These are phyloP conservation scores for Oreochromis niloticus DNA, from an alignment of 2,113 vertebrate genomes.

Conservation along the genomic window DNA sequence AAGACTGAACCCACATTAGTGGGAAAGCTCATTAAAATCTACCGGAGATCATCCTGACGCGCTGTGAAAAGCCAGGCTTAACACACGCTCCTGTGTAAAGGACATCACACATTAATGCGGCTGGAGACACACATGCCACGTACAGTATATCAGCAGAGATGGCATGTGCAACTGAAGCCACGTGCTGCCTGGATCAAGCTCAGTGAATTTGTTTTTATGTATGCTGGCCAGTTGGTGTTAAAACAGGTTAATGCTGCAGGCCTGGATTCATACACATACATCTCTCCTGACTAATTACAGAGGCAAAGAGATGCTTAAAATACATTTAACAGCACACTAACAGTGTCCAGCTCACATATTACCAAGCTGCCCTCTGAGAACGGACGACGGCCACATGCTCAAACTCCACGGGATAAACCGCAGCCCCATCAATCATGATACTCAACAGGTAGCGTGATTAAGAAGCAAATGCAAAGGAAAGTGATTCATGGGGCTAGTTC, in stretches of 20 bases:
- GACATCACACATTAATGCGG: slow-evolving; percentile 27
- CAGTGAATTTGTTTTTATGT: neutral
- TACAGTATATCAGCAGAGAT: neutral
- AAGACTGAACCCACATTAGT: slow-evolving; percentile 49
- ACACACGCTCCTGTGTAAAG: slow-evolving; percentile 48
- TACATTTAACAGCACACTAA: neutral
- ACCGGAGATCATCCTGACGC: slow-evolving; percentile 59
- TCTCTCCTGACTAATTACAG: neutral
- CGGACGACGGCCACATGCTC: neutral
- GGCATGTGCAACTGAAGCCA: neutral
- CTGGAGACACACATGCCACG: slow-evolving; percentile 5
- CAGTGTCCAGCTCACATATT: neutral
- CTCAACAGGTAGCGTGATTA: slow-evolving; percentile 54
- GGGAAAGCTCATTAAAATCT: slow-evolving; percentile 63
- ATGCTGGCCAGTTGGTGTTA: neutral
- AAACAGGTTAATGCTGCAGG: neutral
- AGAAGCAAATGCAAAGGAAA: slow-evolving; percentile 52
- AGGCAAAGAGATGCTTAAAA: neutral
- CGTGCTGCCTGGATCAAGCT: neutral
- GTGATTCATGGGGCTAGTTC: slow-evolving; percentile 44
- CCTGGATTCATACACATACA: neutral
- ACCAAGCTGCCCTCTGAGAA: neutral
- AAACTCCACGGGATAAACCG: slow-evolving; percentile 16
- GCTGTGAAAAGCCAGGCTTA: slow-evolving; percentile 67
- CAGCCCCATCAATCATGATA: slow-evolving; percentile 37